Conservation (phyloP, 2,888 invertebrate genomes). For the Acrobasis consociella region DNA sequence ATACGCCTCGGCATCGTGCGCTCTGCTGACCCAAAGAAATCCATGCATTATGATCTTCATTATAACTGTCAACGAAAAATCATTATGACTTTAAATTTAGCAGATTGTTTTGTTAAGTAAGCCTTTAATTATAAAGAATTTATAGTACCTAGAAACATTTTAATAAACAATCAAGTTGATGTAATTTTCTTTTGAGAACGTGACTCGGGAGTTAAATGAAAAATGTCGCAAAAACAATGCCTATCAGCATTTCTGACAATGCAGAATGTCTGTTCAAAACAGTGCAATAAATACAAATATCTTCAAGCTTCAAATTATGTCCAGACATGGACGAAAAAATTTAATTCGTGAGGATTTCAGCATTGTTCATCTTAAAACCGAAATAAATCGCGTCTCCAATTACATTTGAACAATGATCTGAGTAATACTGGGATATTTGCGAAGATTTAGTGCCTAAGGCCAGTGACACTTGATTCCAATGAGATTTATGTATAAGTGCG, state of each 20-base stretch:
- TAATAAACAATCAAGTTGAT: too few relatives aligned
- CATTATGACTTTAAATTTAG: constrained; percentile 1
- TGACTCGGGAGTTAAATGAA: background rate
- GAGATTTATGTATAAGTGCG: constrained; percentile 55
- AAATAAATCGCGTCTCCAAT: constrained; percentile 28
- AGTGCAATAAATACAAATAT: constrained; percentile 3
- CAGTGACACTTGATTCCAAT: constrained; percentile 48
- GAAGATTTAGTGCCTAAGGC: constrained; percentile 53
- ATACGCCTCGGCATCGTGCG: constrained; percentile 7
- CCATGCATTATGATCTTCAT: constrained; percentile 12
- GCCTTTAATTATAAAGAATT: too few relatives aligned
- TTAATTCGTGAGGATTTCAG: constrained; percentile 22
- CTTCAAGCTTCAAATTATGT: constrained; percentile 7
- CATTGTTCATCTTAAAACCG: constrained; percentile 21
- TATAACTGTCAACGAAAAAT: constrained; percentile 14
- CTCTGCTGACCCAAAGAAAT: constrained; percentile 9
- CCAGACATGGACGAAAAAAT: constrained; percentile 14
- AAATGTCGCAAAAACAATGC: too few relatives aligned
- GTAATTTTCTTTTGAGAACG: background rate
- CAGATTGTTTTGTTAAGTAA: background rate
- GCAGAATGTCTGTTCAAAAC: background rate
- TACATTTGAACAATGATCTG: constrained; percentile 41
- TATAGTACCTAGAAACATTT: too few relatives aligned
- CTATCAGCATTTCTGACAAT: background rate
- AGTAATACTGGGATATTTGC: constrained; percentile 44